Evolutionary conservation across 2,797 vertebrate species (phyloP), one percentile per base, ranked within the genome.

Genomic region (Gadopsis bispinosus): DNA sequence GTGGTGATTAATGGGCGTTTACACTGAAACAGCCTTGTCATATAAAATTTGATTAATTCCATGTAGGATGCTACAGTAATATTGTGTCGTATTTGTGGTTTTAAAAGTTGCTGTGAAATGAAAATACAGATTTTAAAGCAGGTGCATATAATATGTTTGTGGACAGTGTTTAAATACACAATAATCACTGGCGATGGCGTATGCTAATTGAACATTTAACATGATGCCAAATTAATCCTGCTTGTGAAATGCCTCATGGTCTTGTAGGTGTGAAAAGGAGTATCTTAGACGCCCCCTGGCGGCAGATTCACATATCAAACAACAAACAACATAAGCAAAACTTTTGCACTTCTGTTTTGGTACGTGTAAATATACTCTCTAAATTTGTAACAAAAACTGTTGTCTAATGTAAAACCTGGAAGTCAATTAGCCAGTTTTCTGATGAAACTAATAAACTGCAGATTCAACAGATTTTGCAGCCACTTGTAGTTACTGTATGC

Each of bases 251-350:
- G 33, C 37, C 17, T 59, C 16, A 61, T 2, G 14, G n/a, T 33
- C 8, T 3, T 56, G 37, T 5, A 10, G 60, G 3, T 55, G 50
- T 54, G 33, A 39, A 20, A 26, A 20, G 31, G 22, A 58, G 54
- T 8, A 55, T 58, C 73, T 81, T 7, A 87, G 58, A 85, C 39
- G 81, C 89, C 91, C 84, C 86, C 93, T 90, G 66, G 88, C 92
- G 93, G 88, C 20, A 50, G 20, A 67, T 61, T 54, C 4, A 65
- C 3, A 68, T 50, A 62, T n/a, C 7, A 31, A 41, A 16, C 11
- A 73, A 37, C 4, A 70, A 45, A 41, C 35, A 45, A 47, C 65
- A 43, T 12, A 8, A 16, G 1, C 13, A 19, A 6, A 19, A 6
- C 2, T 12, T 2, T 51, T 13, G 62, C 20, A 37, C 0, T 43